phyloP scores from a whole-genome alignment of 2,888 invertebrate species.

The Incurvaria masculella region DNA sequence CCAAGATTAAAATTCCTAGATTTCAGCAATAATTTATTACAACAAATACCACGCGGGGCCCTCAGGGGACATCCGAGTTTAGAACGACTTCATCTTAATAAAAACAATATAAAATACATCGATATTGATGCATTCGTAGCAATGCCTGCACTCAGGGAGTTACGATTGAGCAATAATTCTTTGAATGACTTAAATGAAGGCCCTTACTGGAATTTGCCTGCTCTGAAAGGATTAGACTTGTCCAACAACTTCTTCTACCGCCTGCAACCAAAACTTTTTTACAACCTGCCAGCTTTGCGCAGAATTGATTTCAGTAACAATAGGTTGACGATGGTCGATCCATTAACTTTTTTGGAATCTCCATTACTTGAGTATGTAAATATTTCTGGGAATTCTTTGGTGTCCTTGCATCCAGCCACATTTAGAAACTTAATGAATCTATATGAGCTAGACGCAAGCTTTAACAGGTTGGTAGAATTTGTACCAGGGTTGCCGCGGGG shows the following conservation, averaged over 20 bases:
- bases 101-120: conserved; percentile 70
- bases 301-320: conserved; percentile 77
- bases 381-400: conserved; percentile 71
- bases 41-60: conserved; percentile 74
- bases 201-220: conserved; percentile 83
- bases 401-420: conserved; percentile 69
- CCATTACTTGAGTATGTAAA: conserved; percentile 76
- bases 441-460: conserved; percentile 75
- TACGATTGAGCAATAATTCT: conserved; percentile 81
- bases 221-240: conserved; percentile 79
- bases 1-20: conserved; percentile 77
- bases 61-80: conserved; percentile 76
- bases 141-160: conserved; percentile 79
- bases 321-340: conserved; percentile 65
- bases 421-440: conserved; percentile 71
- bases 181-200: conserved; percentile 67
- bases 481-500: conserved; percentile 76
- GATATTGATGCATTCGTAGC: conserved; percentile 78
- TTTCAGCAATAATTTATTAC: conserved; percentile 72
- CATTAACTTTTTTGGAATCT: conserved; percentile 68
- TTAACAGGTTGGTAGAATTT: conserved; percentile 69
- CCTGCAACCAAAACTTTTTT: conserved; percentile 68
- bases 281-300: conserved; percentile 71
- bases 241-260: conserved; percentile 71
- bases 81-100: conserved; percentile 76